Evolutionary conservation across 2,797 vertebrate genomes (phyloP).

Genomic region (Muraenolepis orangiensis): DNA sequence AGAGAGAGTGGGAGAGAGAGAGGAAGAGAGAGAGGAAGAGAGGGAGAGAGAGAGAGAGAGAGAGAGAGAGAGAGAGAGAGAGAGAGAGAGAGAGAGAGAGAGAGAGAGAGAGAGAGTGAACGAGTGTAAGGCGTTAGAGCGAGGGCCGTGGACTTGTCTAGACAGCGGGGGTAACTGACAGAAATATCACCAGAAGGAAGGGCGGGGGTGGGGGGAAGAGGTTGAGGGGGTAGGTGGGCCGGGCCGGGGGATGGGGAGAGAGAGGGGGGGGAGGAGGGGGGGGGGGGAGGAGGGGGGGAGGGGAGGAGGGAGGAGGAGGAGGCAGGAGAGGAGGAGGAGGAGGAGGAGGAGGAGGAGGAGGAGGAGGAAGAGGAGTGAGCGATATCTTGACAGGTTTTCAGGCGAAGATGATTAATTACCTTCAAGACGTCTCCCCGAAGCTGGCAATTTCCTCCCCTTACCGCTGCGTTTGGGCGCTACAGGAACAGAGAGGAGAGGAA

Average conservation of each 20-base stretch:
- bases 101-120: conserved; percentile 12
- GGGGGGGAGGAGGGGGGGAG: conserved; percentile 46
- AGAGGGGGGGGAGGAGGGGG: conserved; percentile 1
- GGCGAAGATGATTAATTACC: conserved; percentile 95
- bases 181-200: conserved; percentile 82
- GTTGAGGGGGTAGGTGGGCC: conserved; percentile 45
- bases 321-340: conserved; percentile 28
- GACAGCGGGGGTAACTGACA: conserved; percentile 81
- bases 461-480: conserved; percentile 60
- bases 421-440: conserved; percentile 71
- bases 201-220: conserved; percentile 1
- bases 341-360: background rate
- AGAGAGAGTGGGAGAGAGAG: too few species aligned
- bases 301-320: background rate
- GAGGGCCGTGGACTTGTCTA: conserved; percentile 61
- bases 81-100: conserved; percentile 21
- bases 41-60: background rate
- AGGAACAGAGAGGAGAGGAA: conserved; percentile 30
- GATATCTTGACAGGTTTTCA: conserved; percentile 88
- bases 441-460: conserved; percentile 86
- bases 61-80: conserved; percentile 8
- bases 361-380: conserved; percentile 46
- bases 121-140: conserved; percentile 33
- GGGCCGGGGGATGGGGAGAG: background rate
- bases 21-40: background rate